Percentiles rank a stretch among this genome's conserved stretches.
Conservation (phyloP, 2,888 invertebrate genomes). For the Formica aserva region DNA sequence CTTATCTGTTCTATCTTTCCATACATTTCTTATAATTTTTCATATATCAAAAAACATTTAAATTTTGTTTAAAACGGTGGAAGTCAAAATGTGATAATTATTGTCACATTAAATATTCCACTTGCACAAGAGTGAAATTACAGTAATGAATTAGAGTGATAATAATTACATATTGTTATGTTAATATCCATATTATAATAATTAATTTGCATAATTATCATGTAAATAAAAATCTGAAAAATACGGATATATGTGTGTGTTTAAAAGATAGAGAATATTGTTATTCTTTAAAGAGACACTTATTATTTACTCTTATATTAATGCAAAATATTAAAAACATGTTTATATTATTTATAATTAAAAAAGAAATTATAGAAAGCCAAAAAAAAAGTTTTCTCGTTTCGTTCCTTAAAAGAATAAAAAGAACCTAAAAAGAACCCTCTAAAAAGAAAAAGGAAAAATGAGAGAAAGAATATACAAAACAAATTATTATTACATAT, state of each 20-base stretch:
- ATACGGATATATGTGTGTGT: not conserved
- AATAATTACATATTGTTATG: constrained; percentile 43
- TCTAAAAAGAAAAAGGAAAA: not conserved
- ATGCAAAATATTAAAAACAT: not conserved
- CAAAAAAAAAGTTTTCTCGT: too few relatives aligned
- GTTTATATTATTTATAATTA: not conserved
- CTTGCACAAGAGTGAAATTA: constrained; percentile 42
- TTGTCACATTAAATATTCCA: constrained; percentile 28
- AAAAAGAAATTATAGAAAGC: too few relatives aligned
- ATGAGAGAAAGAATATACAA: not conserved
- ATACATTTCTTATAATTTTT: not conserved
- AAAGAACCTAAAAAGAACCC: not conserved
- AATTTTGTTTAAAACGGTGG: constrained; percentile 7
- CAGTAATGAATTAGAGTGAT: constrained; percentile 23
- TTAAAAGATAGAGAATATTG: not conserved
- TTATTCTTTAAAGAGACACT: not conserved
- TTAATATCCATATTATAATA: constrained; percentile 34
- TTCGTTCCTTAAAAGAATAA: too few relatives aligned
- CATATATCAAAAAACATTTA: not conserved
- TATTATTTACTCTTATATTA: not conserved
- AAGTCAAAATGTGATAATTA: constrained; percentile 38
- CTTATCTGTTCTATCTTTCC: not conserved
- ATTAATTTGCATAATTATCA: constrained; percentile 43
- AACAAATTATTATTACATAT: not conserved
- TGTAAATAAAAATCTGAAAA: constrained; percentile 35